Evolutionary conservation across 2,888 invertebrate genomes (phyloP), one percentile per base, ranked within the genome.

Genomic region (Malthinus flaveolus): DNA sequence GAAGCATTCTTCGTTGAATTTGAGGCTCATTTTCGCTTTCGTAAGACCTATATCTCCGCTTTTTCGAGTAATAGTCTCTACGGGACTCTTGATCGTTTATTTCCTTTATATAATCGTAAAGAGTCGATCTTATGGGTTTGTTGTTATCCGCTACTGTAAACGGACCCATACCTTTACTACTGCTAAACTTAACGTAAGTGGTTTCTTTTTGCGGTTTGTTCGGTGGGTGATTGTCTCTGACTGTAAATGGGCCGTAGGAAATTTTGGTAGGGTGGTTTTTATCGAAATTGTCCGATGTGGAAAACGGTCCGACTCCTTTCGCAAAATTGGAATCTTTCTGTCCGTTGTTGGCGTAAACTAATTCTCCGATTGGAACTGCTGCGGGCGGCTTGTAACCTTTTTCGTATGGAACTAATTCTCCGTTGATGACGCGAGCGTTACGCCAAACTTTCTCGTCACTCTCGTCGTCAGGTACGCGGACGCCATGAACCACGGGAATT

Each of bases 391-490:
- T 83, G 65, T 87, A 86, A 5, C 85, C 87, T 69, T 87, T 84
- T 46, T 88, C 88, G 68, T 90, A 89, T 11, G 90, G 89, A 44
- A 90, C 82, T 48, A 94, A 78, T 74, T 91, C 87, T 52, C 91
- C 91, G 71, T 94, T 93, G 44, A 94, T 90, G 9, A 94, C 93
- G 63, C 93, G 83, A 0, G 93, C 94, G 76, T 94, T 94, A 52
- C 94, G 83, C 93, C 93, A 94, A 0, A 88, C 89, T 73, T 90
- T 90, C 15, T 79, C 77, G 70, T 92, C 91, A 47, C 87, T 87
- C 54, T 90, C 90, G 66, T 92, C 90, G 71, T 95, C 94, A 0
- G 93, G 93, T 36, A 92, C 87, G 56, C 93, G 84, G 0, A 90
- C 85, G 0, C 92, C 92, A 50, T 91, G 89, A 44, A 95, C 89